Evolutionary conservation across 2,888 invertebrate species (phyloP), one percentile per base, ranked within the genome.

Genomic region (Acrocera orbiculus): DNA sequence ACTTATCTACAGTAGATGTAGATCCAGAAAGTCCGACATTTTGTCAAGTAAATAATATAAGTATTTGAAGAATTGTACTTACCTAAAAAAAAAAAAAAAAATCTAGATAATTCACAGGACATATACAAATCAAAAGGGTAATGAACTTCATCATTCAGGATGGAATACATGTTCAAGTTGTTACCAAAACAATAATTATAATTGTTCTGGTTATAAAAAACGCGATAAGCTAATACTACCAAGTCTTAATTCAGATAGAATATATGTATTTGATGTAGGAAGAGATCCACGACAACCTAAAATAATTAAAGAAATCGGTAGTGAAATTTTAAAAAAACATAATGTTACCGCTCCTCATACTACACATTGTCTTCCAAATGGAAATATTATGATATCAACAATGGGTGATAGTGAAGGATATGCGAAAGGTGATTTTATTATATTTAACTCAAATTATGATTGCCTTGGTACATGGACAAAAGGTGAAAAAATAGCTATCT

Each of bases 151-250:
- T 54, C 96, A 96, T 54, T 77, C 79, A 26, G 95, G 95, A 0
- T 96, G 95, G 95, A 95, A 96, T 54, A 76, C 87, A 1, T 96
- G 96, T 56, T 89, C 90, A 44, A 92, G 92, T 56, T 95, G 93
- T 55, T n/a, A n/a, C n/a, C 71, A 80, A 54, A 63, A 64, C 40
- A 26, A 54, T 8, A 51, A 56, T 25, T 45, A 52, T 23, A 50
- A 58, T 40, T 59, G 62, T 32, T 58, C 48, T 13, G 40, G 36
- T 1, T 54, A 63, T 1, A 61, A 72, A 5, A 69, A 67, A 36
- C 66, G 95, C 15, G 72, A 87, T 53, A 75, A 80, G 27, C 61
- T 96, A 23, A 70, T 96, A 5, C 53, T 93, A 39, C 93, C 95
- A 0, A 70, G 76, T 32, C 52, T 96, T 8, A 70, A 75, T 42